Evolutionary conservation across 92 coral and sea anemone genomes (phyloP).

Genomic region (Siderastrea siderea): DNA sequence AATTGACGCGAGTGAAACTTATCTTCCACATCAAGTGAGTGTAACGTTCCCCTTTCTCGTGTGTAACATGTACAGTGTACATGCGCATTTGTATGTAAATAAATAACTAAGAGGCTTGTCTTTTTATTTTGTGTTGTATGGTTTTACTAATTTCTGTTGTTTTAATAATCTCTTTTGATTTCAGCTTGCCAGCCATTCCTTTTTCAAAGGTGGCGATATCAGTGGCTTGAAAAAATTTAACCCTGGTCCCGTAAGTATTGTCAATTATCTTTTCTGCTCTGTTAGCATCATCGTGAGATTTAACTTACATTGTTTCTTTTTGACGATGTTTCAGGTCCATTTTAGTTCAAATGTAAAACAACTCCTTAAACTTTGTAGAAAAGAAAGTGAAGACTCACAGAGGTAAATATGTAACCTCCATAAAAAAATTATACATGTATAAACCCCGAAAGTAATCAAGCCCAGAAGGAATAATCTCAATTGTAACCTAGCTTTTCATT

Average conservation of each 20-base stretch:
- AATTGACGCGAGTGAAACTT: too few species aligned
- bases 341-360: slow-evolving; percentile 66
- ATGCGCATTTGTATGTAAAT: neutral
- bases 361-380: slow-evolving; percentile 59
- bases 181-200: slow-evolving; percentile 76
- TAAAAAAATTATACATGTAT: neutral
- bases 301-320: neutral
- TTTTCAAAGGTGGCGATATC: slow-evolving; percentile 82
- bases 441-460: neutral
- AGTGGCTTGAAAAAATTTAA: slow-evolving; percentile 56
- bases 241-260: slow-evolving; percentile 51
- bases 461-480: too few species aligned
- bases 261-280: neutral
- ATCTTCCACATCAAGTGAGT: too few species aligned
- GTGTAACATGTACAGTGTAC: neutral
- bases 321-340: slow-evolving; percentile 33
- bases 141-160: neutral
- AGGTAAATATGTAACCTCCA: slow-evolving; percentile 35
- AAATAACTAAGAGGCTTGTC: too few species aligned
- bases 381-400: slow-evolving; percentile 35
- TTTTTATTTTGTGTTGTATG: neutral
- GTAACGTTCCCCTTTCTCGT: too few species aligned
- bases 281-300: neutral
- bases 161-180: neutral
- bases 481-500: too few species aligned